A percentile compares a stretch with the other conserved stretches of the same genome.
Evolutionary conservation across 2,888 invertebrate genomes (phyloP).

Genomic region (Dolomedes plantarius): DNA sequence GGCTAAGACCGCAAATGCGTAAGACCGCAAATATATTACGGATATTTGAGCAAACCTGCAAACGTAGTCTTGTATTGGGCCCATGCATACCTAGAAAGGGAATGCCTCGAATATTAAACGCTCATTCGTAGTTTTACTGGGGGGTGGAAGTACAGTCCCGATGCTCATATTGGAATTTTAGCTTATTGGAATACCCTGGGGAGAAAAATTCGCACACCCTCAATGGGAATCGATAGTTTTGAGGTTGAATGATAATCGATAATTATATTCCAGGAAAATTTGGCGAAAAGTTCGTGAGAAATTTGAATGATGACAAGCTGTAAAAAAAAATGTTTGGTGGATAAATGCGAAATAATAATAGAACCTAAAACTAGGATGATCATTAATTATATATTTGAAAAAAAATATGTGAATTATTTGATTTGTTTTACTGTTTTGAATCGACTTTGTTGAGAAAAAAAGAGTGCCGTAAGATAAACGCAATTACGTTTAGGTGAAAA

Average conservation of each 20-base stretch:
- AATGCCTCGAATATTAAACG: constrained; percentile 62
- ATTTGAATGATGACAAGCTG: constrained; percentile 3
- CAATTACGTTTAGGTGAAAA: too few species aligned
- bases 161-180: constrained; percentile 17
- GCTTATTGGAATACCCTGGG: constrained; percentile 14
- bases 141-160: constrained; percentile 3
- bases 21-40: constrained; percentile 70
- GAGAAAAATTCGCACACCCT: constrained; percentile 15
- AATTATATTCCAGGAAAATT: constrained; percentile 19
- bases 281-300: constrained; percentile 13
- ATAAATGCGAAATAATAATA: constrained; percentile 14
- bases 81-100: constrained; percentile 55
- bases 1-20: constrained; percentile 67
- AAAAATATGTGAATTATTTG: background rate
- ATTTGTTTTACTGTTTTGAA: background rate
- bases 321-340: background rate
- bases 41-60: constrained; percentile 69
- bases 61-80: constrained; percentile 44
- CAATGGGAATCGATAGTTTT: constrained; percentile 22
- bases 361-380: background rate
- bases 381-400: background rate
- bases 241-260: constrained; percentile 46
- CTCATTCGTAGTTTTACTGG: constrained; percentile 24
- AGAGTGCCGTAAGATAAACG: too few species aligned
- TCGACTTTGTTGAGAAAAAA: background rate